Evolutionary conservation across 2,888 invertebrate species (phyloP).

Genomic region (Xylocampa areola): DNA sequence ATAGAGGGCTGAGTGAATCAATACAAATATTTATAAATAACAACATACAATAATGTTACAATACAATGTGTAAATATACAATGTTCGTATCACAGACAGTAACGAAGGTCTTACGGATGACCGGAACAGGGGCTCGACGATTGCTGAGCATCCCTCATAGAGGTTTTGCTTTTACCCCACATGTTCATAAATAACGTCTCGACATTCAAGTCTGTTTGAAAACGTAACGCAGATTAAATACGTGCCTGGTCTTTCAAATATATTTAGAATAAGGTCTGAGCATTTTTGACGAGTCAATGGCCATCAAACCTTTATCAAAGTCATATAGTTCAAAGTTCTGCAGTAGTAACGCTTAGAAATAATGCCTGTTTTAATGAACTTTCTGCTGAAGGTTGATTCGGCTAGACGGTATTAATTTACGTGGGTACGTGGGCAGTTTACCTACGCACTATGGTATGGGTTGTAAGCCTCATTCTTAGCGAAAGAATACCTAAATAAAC

Average conservation of each 20-base stretch:
- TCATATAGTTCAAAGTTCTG: slow-evolving; percentile 31
- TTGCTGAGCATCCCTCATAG: slow-evolving; percentile 3
- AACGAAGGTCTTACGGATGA: slow-evolving; percentile 28
- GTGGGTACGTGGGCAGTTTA: not conserved
- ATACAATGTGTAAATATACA: slow-evolving; percentile 13
- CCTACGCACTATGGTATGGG: slow-evolving; percentile 12
- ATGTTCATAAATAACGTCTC: slow-evolving; percentile 30
- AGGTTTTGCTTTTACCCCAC: not conserved
- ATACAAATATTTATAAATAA: slow-evolving; percentile 35
- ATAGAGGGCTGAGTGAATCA: slow-evolving; percentile 27
- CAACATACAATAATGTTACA: slow-evolving; percentile 1
- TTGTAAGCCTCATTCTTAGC: slow-evolving; percentile 5
- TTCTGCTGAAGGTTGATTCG: slow-evolving; percentile 40
- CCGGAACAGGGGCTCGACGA: slow-evolving; percentile 20
- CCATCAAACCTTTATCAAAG: slow-evolving; percentile 49
- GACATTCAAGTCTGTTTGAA: slow-evolving; percentile 7
- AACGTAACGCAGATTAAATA: slow-evolving; percentile 20
- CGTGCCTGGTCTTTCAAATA: slow-evolving; percentile 18
- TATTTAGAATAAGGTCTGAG: slow-evolving; percentile 12
- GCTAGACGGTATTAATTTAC: slow-evolving; percentile 32
- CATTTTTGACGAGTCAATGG: slow-evolving; percentile 30
- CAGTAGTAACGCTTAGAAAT: slow-evolving; percentile 18
- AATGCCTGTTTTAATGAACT: slow-evolving; percentile 33
- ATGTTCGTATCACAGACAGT: slow-evolving; percentile 21
- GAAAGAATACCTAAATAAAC: slow-evolving; percentile 6